Evolutionary conservation across 2,888 invertebrate species (phyloP).

Genomic region (Synergus laeviventris): DNA sequence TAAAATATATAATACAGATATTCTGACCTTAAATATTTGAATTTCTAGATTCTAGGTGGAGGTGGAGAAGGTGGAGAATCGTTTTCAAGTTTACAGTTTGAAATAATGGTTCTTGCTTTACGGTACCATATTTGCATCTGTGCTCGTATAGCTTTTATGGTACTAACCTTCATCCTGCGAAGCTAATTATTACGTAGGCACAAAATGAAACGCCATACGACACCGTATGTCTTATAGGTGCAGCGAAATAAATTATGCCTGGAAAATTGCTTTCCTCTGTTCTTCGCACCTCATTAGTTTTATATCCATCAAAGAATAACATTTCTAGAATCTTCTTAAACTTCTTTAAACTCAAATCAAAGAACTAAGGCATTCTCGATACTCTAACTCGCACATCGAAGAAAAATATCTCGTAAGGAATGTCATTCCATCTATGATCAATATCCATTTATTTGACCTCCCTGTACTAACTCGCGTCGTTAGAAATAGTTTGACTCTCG

Average conservation of each 20-base stretch:
- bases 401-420: not conserved
- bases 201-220: slow-evolving; percentile 9
- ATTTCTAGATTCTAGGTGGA: too few relatives aligned
- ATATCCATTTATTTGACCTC: slow-evolving; percentile 1
- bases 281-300: not conserved
- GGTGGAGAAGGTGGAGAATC: not conserved
- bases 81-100: slow-evolving; percentile 1
- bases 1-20: too few relatives aligned
- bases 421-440: slow-evolving; percentile 16
- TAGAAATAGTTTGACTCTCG: slow-evolving; percentile 3
- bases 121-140: not conserved
- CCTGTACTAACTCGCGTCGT: not conserved
- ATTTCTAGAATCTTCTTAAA: not conserved
- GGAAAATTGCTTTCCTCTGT: not conserved
- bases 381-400: not conserved
- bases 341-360: too few relatives aligned
- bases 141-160: not conserved
- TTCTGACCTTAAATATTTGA: too few relatives aligned
- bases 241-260: not conserved
- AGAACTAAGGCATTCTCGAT: not conserved
- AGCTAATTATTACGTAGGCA: slow-evolving; percentile 27
- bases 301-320: not conserved
- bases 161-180: not conserved
- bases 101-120: not conserved
- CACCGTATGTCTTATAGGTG: slow-evolving; percentile 1